Evolutionary conservation across 2,797 vertebrate genomes (phyloP), one percentile per base, ranked within the genome.

Genomic region (Taenioides sp.): DNA sequence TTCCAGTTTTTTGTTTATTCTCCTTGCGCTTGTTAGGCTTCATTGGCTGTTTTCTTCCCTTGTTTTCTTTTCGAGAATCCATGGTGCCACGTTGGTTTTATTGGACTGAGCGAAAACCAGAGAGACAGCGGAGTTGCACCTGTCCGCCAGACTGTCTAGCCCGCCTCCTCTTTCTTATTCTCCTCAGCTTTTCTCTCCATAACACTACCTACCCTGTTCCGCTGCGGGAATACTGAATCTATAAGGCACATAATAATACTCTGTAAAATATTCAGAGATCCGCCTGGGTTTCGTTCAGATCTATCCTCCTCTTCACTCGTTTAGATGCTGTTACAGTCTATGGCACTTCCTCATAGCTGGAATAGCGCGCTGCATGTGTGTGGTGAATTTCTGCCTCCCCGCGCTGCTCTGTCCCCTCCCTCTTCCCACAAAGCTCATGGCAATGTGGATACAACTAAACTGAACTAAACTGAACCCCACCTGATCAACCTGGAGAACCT

Each of bases 1-100:
- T 84, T 20, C 86, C 85, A 40, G 71, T 71, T 81, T 89, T 92
- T 66, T 87, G 78, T 71, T 88, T 92, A 73, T 92, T 92, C 71
- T 92, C 90, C 31, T 92, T 93, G 9, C 90, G 90, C 81, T 86
- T 92, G 0, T 72, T 74, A 4, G 88, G 67, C 79, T 92, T 93
- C 82, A 87, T 89, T n/a, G 88, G 62, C 27, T 82, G 87, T 75
- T 88, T 92, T 27, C 78, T 89, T 23, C 62, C 79, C 87, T 85
- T 90, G 73, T 69, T 87, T 60, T 91, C 90, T 83, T 83, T 93
- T 76, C 87, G 85, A 65, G 82, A 49, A 69, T 94, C 93, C 93
- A 93, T 94, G 83, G 78, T 73, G 27, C 14, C 37, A 31, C 43
- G 20, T 54, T 50, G 50, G 77, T 79, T 58, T 28, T 22, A 1